Conservation (phyloP, 2,888 invertebrate genomes). For the Yponomeuta cagnagella region DNA sequence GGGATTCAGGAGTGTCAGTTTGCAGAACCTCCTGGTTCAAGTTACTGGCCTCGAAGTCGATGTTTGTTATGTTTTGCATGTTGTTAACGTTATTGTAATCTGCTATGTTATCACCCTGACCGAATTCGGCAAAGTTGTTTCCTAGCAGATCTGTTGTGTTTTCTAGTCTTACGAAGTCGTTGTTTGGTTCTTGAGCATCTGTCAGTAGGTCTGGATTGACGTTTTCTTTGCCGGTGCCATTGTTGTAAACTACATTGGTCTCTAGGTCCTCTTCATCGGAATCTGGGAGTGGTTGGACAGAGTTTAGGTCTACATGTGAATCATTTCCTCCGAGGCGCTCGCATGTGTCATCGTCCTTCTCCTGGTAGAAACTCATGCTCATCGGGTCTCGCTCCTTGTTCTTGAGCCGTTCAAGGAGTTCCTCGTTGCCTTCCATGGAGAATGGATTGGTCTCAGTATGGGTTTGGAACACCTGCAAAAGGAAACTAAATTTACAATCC, state of each 20-base stretch:
- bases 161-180: conserved; percentile 55
- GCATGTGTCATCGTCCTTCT: conserved; percentile 73
- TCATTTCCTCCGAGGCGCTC: conserved; percentile 51
- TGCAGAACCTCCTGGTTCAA: conserved; percentile 48
- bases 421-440: conserved; percentile 60
- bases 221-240: conserved; percentile 44
- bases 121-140: conserved; percentile 36
- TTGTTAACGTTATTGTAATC: conserved; percentile 47
- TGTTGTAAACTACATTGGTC: conserved; percentile 39
- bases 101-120: conserved; percentile 43
- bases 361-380: conserved; percentile 80
- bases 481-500: too few species aligned
- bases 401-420: conserved; percentile 67
- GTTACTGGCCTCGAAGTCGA: conserved; percentile 51
- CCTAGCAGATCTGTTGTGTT: conserved; percentile 39
- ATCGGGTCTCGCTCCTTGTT: conserved; percentile 78
- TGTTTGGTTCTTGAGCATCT: conserved; percentile 45
- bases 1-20: conserved; percentile 70
- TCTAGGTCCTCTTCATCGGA: conserved; percentile 66
- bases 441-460: conserved; percentile 67
- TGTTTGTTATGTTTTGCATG: conserved; percentile 44
- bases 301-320: conserved; percentile 72
- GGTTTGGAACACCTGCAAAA: conserved; percentile 59
- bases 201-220: conserved; percentile 36
- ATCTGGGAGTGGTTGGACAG: conserved; percentile 74